Percentiles rank a stretch among this genome's conserved stretches.
phyloP scores from a whole-genome alignment of 1,140 invertebrate species.

The Nasonia vitripennis region DNA sequence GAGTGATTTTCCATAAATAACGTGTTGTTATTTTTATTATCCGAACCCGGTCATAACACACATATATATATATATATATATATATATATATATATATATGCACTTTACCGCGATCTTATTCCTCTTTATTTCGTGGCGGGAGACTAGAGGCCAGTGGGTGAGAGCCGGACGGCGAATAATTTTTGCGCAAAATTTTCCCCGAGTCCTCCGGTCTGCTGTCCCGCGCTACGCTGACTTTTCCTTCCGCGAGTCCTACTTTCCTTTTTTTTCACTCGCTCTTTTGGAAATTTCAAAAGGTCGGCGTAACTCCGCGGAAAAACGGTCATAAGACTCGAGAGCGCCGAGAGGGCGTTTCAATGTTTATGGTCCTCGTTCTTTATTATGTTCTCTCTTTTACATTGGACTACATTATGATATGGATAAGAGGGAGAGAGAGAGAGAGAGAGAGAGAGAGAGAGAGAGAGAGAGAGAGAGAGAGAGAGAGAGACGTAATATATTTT shows the following conservation, averaged over 20 bases:
- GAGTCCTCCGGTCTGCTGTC: no score
- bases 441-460: no score
- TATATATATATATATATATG: no score
- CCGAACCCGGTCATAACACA: no score
- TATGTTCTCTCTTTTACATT: constrained; percentile 21
- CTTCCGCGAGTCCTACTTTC: no score
- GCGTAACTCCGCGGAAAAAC: constrained; percentile 9
- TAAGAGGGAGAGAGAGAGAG: neutral
- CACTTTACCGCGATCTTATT: neutral
- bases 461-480: no score
- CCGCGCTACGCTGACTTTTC: neutral
- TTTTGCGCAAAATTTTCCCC: neutral
- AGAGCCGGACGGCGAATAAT: constrained; percentile 14
- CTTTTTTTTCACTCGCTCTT: neutral
- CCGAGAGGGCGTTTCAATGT: constrained; percentile 34
- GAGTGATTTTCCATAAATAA: no score
- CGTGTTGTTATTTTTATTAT: no score
- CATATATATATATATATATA: no score
- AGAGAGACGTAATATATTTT: neutral
- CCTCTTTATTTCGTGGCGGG: neutral
- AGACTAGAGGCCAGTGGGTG: neutral
- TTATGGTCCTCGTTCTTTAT: constrained; percentile 44
- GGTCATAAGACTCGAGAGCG: neutral
- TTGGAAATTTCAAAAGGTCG: neutral
- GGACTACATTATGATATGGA: constrained; percentile 26